Conservation (phyloP, 2,888 invertebrate genomes). For the Chymomyza procnemis region DNA sequence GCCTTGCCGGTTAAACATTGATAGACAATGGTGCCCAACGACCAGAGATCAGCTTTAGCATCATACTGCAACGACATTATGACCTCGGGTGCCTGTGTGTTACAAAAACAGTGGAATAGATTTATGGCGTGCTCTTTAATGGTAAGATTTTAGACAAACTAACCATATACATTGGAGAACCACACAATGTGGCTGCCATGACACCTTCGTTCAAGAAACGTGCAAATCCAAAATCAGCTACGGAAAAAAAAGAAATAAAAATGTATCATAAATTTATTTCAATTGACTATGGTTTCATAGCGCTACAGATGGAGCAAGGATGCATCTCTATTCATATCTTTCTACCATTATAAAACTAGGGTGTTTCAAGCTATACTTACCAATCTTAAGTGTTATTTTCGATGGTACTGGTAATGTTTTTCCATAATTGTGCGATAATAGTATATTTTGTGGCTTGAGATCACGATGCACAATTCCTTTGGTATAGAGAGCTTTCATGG, state of each 20-base stretch:
- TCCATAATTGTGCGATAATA: conserved; percentile 87
- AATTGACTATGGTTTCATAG: too few species aligned
- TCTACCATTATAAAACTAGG: too few species aligned
- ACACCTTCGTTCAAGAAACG: conserved; percentile 98
- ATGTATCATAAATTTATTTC: too few species aligned
- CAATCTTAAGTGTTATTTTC: conserved; percentile 96
- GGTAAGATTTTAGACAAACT: conserved; percentile 46
- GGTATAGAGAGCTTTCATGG: conserved; percentile 97
- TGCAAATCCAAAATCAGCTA: conserved; percentile 99
- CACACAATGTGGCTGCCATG: conserved; percentile 99
- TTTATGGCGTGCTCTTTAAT: neutral
- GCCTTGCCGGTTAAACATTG: conserved; percentile 99
- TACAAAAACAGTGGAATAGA: neutral
- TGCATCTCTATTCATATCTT: too few species aligned
- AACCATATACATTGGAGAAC: conserved; percentile 99
- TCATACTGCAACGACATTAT: conserved; percentile 99
- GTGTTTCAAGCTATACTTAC: conserved; percentile 80
- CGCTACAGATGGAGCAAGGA: too few species aligned
- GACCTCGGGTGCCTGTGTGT: conserved; percentile 93
- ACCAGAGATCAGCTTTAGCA: conserved; percentile 99
- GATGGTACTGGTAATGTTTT: conserved; percentile 81
- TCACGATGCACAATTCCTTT: conserved; percentile 99
- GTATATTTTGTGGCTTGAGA: conserved; percentile 99
- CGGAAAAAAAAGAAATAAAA: conserved; percentile 55
- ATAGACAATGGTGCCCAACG: conserved; percentile 98